Conservation (phyloP, 2,888 invertebrate species). For the Listrodromus nycthemerus region DNA sequence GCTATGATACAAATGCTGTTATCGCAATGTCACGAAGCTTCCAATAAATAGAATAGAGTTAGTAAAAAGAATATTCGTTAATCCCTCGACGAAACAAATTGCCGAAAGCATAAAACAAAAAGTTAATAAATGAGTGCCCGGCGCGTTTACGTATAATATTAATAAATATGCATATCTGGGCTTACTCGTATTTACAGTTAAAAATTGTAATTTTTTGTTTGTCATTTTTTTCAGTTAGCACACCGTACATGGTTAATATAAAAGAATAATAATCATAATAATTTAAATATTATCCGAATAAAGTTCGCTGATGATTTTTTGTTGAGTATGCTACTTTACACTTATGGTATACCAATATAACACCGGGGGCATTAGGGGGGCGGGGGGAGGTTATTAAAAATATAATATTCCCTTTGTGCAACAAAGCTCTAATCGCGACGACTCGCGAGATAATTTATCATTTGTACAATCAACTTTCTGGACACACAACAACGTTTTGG, state of each 20-base stretch:
- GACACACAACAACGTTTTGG: constrained; percentile 75
- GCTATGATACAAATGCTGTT: constrained; percentile 10
- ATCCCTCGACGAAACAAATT: constrained; percentile 30
- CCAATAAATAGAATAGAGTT: neutral
- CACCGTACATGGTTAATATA: constrained; percentile 49
- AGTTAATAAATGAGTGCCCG: constrained; percentile 23
- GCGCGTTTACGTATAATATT: constrained; percentile 66
- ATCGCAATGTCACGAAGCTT: constrained; percentile 33
- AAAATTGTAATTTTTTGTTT: constrained; percentile 60
- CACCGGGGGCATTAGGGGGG: constrained; percentile 72
- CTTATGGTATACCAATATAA: constrained; percentile 74
- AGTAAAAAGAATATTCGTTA: constrained; percentile 37
- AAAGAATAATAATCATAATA: constrained; percentile 73
- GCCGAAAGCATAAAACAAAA: constrained; percentile 25
- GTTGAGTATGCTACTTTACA: constrained; percentile 76
- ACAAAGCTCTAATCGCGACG: constrained; percentile 73
- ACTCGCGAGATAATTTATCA: constrained; percentile 72
- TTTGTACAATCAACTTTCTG: constrained; percentile 82
- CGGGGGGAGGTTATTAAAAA: constrained; percentile 80
- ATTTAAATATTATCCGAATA: constrained; percentile 81
- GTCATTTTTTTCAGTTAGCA: constrained; percentile 47
- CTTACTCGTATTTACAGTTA: constrained; percentile 73
- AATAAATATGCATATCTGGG: constrained; percentile 79
- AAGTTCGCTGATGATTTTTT: constrained; percentile 69
- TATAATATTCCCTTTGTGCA: constrained; percentile 83